phyloP scores from a whole-genome alignment of 64 coral and sea anemone genomes.

The Hydrozoanthus tunicans region DNA sequence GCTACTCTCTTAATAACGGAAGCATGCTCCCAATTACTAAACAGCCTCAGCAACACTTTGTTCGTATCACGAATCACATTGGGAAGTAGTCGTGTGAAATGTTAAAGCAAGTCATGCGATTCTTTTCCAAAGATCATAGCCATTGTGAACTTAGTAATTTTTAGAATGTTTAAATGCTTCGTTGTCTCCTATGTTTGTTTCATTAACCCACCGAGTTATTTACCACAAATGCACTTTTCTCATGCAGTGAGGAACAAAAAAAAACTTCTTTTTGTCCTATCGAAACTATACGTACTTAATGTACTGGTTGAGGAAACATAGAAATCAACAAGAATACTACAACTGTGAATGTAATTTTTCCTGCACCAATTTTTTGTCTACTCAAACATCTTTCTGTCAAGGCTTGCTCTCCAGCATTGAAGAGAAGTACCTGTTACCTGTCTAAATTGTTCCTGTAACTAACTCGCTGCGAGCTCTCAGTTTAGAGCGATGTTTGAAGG shows the following conservation, averaged over 20 bases:
- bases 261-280: neutral
- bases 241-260: conserved; percentile 11
- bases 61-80: no score
- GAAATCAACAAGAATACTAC: neutral
- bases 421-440: neutral
- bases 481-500: no score
- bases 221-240: neutral
- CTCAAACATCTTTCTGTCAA: neutral
- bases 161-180: neutral
- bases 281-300: conserved; percentile 13
- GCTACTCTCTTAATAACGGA: neutral
- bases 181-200: neutral
- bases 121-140: neutral
- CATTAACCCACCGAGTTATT: neutral
- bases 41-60: no score
- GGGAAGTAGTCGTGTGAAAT: neutral
- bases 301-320: conserved; percentile 7
- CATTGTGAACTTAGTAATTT: conserved; percentile 3
- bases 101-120: neutral
- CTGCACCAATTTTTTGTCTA: neutral
- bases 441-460: no score
- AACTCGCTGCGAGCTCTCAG: no score
- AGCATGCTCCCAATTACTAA: neutral
- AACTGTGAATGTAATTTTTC: neutral
- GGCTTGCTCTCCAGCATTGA: no score